Evolutionary conservation across 2,797 vertebrate genomes (phyloP).

Genomic region (Limosa lapponica): DNA sequence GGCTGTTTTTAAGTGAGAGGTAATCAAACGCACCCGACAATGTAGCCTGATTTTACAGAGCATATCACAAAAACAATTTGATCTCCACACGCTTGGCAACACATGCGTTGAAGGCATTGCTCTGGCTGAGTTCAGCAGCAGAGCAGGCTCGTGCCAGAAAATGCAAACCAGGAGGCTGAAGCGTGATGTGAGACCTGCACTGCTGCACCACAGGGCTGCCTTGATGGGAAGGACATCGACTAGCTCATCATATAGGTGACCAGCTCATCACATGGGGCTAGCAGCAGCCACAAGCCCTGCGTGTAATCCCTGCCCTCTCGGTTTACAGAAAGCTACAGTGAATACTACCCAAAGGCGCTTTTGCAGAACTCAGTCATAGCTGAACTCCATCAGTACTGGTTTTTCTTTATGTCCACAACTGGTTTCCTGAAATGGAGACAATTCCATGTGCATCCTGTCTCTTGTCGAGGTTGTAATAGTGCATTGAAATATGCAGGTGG

Average conservation of each 20-base stretch:
- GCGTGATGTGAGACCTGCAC: not conserved
- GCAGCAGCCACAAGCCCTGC: not conserved
- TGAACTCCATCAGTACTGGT: not conserved
- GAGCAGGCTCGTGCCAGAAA: not conserved
- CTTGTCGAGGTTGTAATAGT: not conserved
- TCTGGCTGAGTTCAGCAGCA: not conserved
- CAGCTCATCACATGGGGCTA: not conserved
- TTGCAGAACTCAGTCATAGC: not conserved
- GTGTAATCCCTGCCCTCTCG: not conserved
- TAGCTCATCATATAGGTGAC: not conserved
- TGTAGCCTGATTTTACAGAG: not conserved
- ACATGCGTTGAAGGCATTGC: fast-evolving
- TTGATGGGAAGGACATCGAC: not conserved
- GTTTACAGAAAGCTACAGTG: not conserved
- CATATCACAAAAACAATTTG: not conserved
- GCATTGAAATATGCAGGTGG: not conserved
- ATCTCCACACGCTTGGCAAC: not conserved
- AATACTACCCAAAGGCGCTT: not conserved
- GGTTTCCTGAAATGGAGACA: not conserved
- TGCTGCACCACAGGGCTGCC: fast-evolving
- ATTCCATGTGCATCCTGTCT: not conserved
- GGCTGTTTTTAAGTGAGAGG: not conserved
- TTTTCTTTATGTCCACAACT: not conserved
- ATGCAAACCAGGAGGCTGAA: not conserved
- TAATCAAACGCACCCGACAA: not conserved